phyloP scores from a whole-genome alignment of 2,797 vertebrate genomes.

The Phylloscopus collybita region DNA sequence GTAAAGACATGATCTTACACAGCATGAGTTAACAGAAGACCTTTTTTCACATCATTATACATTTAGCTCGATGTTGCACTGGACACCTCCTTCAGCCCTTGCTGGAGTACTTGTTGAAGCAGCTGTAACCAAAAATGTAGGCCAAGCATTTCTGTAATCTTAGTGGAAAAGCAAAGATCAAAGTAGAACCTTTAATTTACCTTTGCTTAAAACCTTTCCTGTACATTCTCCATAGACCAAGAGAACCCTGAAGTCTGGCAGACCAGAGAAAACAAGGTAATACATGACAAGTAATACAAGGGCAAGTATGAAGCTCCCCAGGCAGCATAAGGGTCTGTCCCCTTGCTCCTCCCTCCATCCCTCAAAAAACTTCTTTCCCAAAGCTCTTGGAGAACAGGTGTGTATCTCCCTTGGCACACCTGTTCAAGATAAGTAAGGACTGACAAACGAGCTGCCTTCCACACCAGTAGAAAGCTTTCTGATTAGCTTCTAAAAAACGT shows the following conservation, averaged over 20 bases:
- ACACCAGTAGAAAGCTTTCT: neutral
- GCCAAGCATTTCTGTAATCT: neutral
- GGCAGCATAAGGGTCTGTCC: neutral
- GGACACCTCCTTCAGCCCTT: neutral
- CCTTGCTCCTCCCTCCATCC: neutral
- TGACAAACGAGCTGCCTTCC: neutral
- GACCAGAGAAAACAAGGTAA: neutral
- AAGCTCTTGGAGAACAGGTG: neutral
- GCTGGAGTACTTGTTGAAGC: neutral
- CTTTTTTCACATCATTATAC: neutral
- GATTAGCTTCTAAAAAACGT: neutral
- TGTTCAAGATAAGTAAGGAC: neutral
- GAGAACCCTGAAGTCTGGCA: neutral
- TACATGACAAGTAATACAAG: neutral
- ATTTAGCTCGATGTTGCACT: neutral
- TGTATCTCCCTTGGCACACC: accelerated
- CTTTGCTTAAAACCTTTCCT: neutral
- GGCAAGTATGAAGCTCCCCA: neutral
- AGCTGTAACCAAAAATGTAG: neutral
- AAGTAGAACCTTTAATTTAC: neutral
- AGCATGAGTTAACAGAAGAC: neutral
- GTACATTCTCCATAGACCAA: accelerated
- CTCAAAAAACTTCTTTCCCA: neutral
- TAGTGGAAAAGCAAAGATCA: neutral
- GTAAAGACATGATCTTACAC: neutral